Base-by-base conservation (phyloP, 2,888 invertebrate genomes). In the Erebia epiphron region DNA sequence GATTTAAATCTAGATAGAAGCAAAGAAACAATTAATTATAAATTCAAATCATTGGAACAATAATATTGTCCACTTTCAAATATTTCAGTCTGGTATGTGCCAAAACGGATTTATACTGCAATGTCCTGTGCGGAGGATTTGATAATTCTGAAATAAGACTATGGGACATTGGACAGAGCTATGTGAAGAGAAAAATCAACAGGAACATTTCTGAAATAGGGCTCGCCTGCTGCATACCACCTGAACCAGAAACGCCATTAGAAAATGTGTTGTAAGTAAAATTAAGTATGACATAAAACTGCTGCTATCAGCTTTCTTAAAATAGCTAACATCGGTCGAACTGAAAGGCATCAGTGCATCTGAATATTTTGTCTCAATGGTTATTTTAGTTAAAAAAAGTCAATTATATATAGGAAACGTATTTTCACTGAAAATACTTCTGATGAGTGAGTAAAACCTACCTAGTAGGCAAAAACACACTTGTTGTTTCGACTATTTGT, bases 51-150 rank as follows among this genome's bases (percentile, higher is more conserved):
- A n/a, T n/a, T n/a, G n/a, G n/a, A 50, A 14, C 50, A 50, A 50
- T 50, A 50, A 50, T n/a, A 50, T 50, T 50, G 50, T n/a, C n/a
- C n/a, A 50, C 8, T 57, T 67, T 64, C 41, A 61, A 76, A 21
- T 0, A 67, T 88, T 86, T 60, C 83, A 95, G 95, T 77, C 93
- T 96, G 62, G 93, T 95, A 72, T 95, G 95, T 81, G 95, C 94
- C 21, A 93, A 92, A 80, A 94, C 96, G 16, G 95, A 95, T 66
- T 85, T 94, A 7, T 94, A 94, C 76, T 95, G 95, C 77, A 95
- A 95, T 74, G 89, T 95, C 76, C 82, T 97, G 73, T 95, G 95
- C 62, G 95, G 95, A 57, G 97, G 97, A 35, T 96, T 96, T 80
- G 94, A 94, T 75, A 95, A 96, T 80, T 95, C 96, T 0, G 95